A percentile compares a stretch with the other conserved stretches of the same genome.
These are phyloP conservation scores for Bugula neritina DNA, from an alignment of 2,888 invertebrate species.

Conservation along the genomic window DNA sequence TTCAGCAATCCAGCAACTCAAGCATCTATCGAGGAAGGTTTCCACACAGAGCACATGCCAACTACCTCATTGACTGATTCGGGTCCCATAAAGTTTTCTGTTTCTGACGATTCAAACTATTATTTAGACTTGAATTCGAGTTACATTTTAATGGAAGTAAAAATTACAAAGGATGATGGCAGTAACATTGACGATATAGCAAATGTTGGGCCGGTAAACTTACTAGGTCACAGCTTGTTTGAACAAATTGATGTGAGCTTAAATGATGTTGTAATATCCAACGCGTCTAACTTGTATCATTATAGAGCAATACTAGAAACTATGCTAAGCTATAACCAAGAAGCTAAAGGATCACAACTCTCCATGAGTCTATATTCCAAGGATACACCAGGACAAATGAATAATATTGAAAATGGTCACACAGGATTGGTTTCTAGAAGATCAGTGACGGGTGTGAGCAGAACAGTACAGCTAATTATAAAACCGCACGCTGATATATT, in stretches of 20 bases:
- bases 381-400: slow-evolving; percentile 16
- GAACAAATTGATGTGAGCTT: slow-evolving; percentile 31
- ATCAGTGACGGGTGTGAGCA: neutral
- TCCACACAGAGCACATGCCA: too few relatives aligned
- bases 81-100: slow-evolving; percentile 30
- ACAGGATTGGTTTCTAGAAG: slow-evolving; percentile 28
- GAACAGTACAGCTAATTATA: neutral
- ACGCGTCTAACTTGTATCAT: too few relatives aligned
- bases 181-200: slow-evolving; percentile 21
- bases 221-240: too few relatives aligned
- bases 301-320: slow-evolving; percentile 31
- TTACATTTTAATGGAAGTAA: slow-evolving; percentile 30
- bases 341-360: too few relatives aligned
- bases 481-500: slow-evolving; percentile 1
- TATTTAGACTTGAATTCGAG: slow-evolving; percentile 31
- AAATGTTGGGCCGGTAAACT: slow-evolving; percentile 30
- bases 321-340: slow-evolving; percentile 26
- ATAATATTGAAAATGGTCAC: slow-evolving; percentile 12
- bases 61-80: neutral
- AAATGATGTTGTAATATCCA: slow-evolving; percentile 29
- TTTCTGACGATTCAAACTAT: slow-evolving; percentile 30
- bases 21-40: slow-evolving; percentile 17
- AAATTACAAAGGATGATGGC: slow-evolving; percentile 30
- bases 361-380: too few relatives aligned
- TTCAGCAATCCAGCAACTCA: neutral